These are phyloP conservation scores for Hyla sarda DNA, from an alignment of 2,113 vertebrate genomes.

Conservation along the genomic window DNA sequence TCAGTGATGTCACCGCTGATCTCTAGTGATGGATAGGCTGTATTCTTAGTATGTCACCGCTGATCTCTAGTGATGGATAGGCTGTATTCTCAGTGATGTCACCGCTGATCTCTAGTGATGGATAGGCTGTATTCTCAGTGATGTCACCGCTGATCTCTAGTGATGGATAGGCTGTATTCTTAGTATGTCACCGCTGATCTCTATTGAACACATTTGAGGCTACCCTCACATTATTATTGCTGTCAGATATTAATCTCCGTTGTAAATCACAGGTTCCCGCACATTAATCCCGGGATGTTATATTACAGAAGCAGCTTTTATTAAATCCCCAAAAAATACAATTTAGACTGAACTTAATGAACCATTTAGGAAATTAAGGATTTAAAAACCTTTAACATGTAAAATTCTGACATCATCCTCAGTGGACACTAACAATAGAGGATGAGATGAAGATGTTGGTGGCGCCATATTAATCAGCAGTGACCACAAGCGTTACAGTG, in stretches of 20 bases:
- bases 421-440: too few species aligned
- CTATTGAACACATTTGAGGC: background rate
- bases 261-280: background rate
- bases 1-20: too few species aligned
- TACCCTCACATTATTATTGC: background rate
- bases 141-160: too few species aligned
- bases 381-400: background rate
- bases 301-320: background rate
- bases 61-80: slow-evolving; percentile 4
- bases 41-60: background rate
- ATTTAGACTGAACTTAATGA: background rate
- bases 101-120: background rate
- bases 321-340: background rate
- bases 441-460: background rate
- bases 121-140: too few species aligned
- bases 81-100: background rate
- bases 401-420: background rate
- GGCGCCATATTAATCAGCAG: background rate
- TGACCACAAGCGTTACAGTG: background rate
- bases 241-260: background rate
- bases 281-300: background rate
- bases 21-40: background rate
- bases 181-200: background rate
- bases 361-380: background rate
- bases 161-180: background rate